These are phyloP conservation scores for Eulemur rubriventer DNA, from an alignment of 2,797 vertebrate species.

Conservation along the genomic window DNA sequence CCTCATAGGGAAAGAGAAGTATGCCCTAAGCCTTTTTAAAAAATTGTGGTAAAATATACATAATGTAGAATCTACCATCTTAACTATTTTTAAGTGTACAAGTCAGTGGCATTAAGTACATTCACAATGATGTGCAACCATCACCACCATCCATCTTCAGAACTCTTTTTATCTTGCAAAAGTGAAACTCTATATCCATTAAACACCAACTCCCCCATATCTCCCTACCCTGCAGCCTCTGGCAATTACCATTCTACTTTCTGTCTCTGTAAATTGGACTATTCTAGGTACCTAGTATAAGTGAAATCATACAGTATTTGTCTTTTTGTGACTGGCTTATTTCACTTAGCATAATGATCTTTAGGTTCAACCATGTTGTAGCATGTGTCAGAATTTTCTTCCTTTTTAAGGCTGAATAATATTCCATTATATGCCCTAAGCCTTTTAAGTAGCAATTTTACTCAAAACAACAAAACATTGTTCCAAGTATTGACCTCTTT, in stretches of 20 bases:
- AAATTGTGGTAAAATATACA: background rate
- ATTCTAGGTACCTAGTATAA: background rate
- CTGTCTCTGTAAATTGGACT: background rate
- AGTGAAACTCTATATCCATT: background rate
- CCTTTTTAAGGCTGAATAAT: constrained; percentile 19
- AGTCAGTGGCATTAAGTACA: background rate
- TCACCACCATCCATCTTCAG: background rate
- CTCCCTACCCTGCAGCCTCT: background rate
- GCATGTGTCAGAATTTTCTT: constrained; percentile 7
- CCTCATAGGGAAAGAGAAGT: background rate
- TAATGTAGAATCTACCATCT: background rate
- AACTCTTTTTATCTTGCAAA: background rate
- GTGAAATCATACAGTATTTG: background rate
- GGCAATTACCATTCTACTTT: background rate
- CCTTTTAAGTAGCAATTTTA: constrained; percentile 34
- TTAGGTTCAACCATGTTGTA: background rate
- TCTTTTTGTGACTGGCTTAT: constrained; percentile 14
- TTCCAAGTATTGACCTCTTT: constrained; percentile 26
- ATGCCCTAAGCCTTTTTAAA: background rate
- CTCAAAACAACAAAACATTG: constrained; percentile 2
- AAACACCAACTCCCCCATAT: background rate
- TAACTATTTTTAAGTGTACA: background rate
- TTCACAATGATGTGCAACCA: background rate
- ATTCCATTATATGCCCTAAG: background rate
- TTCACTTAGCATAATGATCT: background rate